phyloP scores from a whole-genome alignment of 2,113 vertebrate species.

The Caretta caretta region DNA sequence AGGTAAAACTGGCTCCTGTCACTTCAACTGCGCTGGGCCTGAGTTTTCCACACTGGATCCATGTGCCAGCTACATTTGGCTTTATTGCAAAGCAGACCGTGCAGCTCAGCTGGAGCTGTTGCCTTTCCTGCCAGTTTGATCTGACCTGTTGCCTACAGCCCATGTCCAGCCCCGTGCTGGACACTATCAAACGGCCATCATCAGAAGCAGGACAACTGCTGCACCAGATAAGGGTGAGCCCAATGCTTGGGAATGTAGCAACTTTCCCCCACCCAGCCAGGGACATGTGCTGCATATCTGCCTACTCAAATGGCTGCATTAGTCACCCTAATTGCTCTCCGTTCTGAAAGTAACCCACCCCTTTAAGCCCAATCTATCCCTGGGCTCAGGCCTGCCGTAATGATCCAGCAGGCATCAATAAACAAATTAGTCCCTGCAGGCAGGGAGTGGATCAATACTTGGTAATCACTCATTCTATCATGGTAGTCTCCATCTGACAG shows the following conservation, averaged over 20 bases:
- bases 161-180: background rate
- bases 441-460: background rate
- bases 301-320: background rate
- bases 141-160: background rate
- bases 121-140: background rate
- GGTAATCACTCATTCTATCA: slow-evolving; percentile 1
- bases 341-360: background rate
- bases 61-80: background rate
- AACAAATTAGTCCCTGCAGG: slow-evolving; percentile 8
- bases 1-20: background rate
- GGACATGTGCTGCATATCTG: background rate
- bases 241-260: background rate
- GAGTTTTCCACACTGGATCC: background rate
- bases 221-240: too few species aligned
- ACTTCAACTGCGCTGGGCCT: background rate
- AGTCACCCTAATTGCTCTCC: too few species aligned
- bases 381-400: background rate
- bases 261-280: background rate
- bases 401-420: slow-evolving; percentile 6
- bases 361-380: background rate
- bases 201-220: too few species aligned
- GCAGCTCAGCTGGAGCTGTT: background rate
- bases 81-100: background rate
- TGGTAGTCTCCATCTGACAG: background rate
- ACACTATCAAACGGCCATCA: background rate